Conservation (phyloP, 1,140 invertebrate genomes). For the Polypedilum vanderplanki region DNA sequence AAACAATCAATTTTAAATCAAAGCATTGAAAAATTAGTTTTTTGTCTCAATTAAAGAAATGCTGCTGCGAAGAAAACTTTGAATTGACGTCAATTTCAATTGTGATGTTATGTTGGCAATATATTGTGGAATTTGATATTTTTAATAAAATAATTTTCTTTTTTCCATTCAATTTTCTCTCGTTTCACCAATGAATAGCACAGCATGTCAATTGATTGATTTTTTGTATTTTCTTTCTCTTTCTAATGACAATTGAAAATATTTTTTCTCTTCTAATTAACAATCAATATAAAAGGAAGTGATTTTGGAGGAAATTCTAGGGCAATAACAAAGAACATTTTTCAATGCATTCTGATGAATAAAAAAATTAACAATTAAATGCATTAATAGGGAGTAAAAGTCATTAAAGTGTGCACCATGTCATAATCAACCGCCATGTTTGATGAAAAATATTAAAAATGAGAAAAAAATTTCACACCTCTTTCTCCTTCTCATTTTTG, state of each 20-base stretch:
- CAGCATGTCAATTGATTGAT: conserved; percentile 24
- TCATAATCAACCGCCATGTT: conserved; percentile 26
- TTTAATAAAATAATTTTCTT: conserved; percentile 24
- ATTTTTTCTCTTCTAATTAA: neutral
- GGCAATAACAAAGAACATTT: neutral
- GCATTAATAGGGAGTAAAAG: neutral
- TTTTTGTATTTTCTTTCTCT: too few species aligned
- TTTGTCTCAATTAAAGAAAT: neutral
- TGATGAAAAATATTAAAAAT: neutral
- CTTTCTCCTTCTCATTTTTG: neutral
- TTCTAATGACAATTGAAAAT: neutral
- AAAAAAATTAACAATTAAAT: conserved; percentile 27
- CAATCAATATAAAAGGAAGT: neutral
- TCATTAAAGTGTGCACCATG: neutral
- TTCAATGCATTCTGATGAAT: too few species aligned
- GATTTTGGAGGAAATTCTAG: neutral
- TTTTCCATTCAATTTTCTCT: neutral
- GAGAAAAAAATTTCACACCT: neutral
- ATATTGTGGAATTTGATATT: conserved; percentile 25
- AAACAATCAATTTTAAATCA: too few species aligned
- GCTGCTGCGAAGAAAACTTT: neutral
- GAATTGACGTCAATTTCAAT: conserved; percentile 18
- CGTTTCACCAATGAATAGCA: neutral
- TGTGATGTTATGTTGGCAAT: neutral
- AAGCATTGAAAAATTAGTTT: conserved; percentile 7